Evolutionary conservation across 1,140 invertebrate genomes (phyloP), one percentile per base, ranked within the genome.

Genomic region (Apis florea): DNA sequence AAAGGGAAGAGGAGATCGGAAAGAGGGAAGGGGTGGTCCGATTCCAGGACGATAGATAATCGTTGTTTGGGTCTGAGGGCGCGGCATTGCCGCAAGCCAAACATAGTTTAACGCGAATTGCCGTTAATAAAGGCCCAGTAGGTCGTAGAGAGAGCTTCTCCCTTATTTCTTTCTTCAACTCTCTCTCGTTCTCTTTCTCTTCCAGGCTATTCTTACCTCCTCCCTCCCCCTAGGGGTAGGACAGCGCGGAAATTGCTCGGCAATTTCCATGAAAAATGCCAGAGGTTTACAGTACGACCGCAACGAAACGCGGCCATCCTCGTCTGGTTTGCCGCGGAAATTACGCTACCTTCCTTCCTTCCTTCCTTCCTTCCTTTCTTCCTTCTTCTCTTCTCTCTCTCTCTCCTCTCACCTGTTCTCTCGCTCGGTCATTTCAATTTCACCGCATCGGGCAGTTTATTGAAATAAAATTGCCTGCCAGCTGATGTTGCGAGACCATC

Each of bases 71-170:
- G 24, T 61, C 79, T 87, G 83, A n/a, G n/a, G 85, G 72, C 79
- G 79, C 61, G 84, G 68, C 82, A 78, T 83, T 70, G 85, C 79
- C 84, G 56, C 83, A 85, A 88, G 81, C 56, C 85, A 90, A 90
- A 90, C 88, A 90, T 83, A 86, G 87, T 88, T 90, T 78, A 88
- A 87, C 85, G 83, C 56, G 78, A 85, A 89, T 85, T 79, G 80
- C 75, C 73, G 75, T 70, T 89, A 89, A 90, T 89, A 86, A 83
- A 73, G 70, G 89, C 85, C 83, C 83, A 82, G 31, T 88, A 85
- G 77, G 82, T 89, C 86, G 72, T 68, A 17, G 54, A 3, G 63
- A 15, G 64, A 8, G 56, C 63, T 17, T 31, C 51, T 51, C 51
- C 40, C 40, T 54, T 19, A 54, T 74, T 26, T 17, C 12, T 21